These are phyloP conservation scores for Bombyx mori DNA, from an alignment of 1,140 invertebrate species.

Conservation along the genomic window ASM3026992v2 NC_085113.1:6515001-6515500, in stretches of 20 bases:
- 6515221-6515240: too few species aligned
- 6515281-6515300: constrained; percentile 29
- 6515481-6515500: constrained; percentile 41
- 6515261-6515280: constrained; percentile 39
- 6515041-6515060: too few species aligned
- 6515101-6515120: too few species aligned
- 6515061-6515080: too few species aligned
- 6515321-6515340: constrained; percentile 14
- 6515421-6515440: constrained; percentile 53
- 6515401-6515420: constrained; percentile 32
- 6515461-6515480: constrained; percentile 66
- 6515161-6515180: too few species aligned
- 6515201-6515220: too few species aligned
- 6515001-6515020: too few species aligned
- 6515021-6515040: too few species aligned
- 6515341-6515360: constrained; percentile 7
- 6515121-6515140: too few species aligned
- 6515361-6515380: constrained; percentile 18
- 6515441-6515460: constrained; percentile 36
- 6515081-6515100: too few species aligned
- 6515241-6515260: constrained; percentile 35
- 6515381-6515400: constrained; percentile 9
- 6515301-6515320: constrained; percentile 19
- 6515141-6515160: too few species aligned
- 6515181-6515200: too few species aligned